Percentiles rank a stretch among this genome's conserved stretches.
phyloP scores from a whole-genome alignment of 2,113 vertebrate species.

The Cyprinus carpio region DNA sequence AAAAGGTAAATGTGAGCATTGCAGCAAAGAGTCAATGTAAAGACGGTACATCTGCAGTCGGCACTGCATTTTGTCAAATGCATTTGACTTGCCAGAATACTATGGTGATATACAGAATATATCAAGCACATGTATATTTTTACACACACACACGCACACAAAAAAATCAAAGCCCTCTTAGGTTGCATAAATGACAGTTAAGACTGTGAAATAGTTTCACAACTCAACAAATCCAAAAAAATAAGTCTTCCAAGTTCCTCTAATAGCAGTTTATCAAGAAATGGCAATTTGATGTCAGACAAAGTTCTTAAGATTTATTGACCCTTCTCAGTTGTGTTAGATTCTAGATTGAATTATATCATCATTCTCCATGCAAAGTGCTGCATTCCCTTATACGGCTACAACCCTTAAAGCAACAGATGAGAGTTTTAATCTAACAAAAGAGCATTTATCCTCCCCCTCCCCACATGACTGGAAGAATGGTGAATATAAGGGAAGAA shows the following conservation, averaged over 20 bases:
- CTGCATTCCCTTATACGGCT: not conserved
- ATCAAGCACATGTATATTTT: no score
- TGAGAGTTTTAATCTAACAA: slow-evolving; percentile 1
- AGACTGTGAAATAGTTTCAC: not conserved
- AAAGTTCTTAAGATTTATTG: not conserved
- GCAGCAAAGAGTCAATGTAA: no score
- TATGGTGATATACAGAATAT: no score
- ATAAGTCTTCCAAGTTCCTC: not conserved
- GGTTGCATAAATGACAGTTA: slow-evolving; percentile 14
- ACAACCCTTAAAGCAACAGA: not conserved
- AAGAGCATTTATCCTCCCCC: not conserved
- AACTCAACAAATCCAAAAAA: not conserved
- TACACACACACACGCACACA: no score
- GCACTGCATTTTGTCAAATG: no score
- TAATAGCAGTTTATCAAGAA: not conserved
- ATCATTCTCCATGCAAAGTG: not conserved
- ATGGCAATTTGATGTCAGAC: not conserved
- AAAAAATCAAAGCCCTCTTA: not conserved
- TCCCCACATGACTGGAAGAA: not conserved
- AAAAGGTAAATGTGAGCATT: no score
- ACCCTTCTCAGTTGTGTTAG: not conserved
- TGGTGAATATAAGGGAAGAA: not conserved
- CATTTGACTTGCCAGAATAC: no score
- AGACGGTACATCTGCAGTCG: no score
- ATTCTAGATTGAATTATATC: not conserved